A percentile compares a stretch with the other conserved stretches of the same genome.
Evolutionary conservation across 2,888 invertebrate genomes (phyloP).

Genomic region (Leptogaster cylindrica): DNA sequence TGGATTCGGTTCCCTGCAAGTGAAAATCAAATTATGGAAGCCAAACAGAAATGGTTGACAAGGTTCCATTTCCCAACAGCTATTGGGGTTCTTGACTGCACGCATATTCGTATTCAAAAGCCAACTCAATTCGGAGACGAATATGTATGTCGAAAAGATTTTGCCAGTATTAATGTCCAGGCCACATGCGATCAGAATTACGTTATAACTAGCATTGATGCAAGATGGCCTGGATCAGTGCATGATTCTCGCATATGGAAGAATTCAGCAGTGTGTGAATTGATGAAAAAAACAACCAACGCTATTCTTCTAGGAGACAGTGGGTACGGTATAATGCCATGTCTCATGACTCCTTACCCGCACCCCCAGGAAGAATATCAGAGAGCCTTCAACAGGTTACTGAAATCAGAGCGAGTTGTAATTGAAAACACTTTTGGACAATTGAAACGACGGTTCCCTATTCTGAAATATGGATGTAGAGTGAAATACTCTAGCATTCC

Average conservation of each 20-base stretch:
- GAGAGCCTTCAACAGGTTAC: background rate
- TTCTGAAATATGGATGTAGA: background rate
- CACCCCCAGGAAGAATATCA: background rate
- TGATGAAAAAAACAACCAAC: background rate
- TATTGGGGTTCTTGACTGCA: background rate
- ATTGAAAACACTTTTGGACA: slow-evolving; percentile 6
- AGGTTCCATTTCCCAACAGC: background rate
- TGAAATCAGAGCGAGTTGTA: background rate
- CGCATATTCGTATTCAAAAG: background rate
- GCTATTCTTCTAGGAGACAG: background rate
- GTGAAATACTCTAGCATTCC: background rate
- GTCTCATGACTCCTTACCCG: background rate
- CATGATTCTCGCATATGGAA: background rate
- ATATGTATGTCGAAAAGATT: background rate
- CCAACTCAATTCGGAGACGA: background rate
- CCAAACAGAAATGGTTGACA: background rate
- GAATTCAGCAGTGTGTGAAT: background rate
- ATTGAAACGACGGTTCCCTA: background rate
- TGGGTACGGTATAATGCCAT: background rate
- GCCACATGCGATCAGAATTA: slow-evolving; percentile 1
- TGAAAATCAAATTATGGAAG: too few species aligned
- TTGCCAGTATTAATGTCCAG: background rate
- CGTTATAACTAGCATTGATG: slow-evolving; percentile 6
- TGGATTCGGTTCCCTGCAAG: background rate
- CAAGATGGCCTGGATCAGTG: background rate